Base-by-base conservation (phyloP, 2,888 invertebrate genomes). In the Eueremaeus valkanovi region DNA sequence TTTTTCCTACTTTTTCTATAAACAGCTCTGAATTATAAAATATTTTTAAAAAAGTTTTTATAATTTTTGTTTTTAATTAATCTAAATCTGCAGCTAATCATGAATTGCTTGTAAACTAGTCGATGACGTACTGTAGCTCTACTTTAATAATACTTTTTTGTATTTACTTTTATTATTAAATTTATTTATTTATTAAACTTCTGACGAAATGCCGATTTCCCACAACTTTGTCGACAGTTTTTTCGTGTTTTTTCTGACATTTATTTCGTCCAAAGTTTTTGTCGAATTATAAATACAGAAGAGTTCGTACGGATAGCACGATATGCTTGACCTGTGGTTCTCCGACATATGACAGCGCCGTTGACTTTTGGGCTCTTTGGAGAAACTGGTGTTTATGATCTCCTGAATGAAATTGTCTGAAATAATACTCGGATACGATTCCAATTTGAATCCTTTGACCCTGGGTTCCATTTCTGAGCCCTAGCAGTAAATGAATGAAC, bases 401-500 rank as follows among this genome's bases (percentile, higher is more conserved):
- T 72, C 29, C 13, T 72, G 51, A 55, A 72, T 72, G 29, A 72
- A 72, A 45, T 72, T 72, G 0, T 21, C 51, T 6, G 31, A 18
- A 16, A 72, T 55, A 33, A 72, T 55, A 72, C 72, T 72, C 31
- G 72, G 72, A 51, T 72, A 72, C 2, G 72, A 45, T 0, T 72
- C 27, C 21, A 72, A 29, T 31, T n/a, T 11, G 24, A 72, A 72
- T 21, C 3, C 16, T 3, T 45, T 27, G 11, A 29, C 51, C 24
- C 36, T 55, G 21, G 49, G 51, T 3, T 33, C 29, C 36, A 72
- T 11, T 21, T 5, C 8, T 72, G 42, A 40, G 21, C 68, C 68
- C 68, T 68, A 61, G 5, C 3, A 8, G 6, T n/a, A 58, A 58
- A 3, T 58, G 3, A 29, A 31, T 27, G 16, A 3, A 11, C 31